Conservation (phyloP, 2,797 vertebrate genomes). For the Hippoglossus hippoglossus region DNA sequence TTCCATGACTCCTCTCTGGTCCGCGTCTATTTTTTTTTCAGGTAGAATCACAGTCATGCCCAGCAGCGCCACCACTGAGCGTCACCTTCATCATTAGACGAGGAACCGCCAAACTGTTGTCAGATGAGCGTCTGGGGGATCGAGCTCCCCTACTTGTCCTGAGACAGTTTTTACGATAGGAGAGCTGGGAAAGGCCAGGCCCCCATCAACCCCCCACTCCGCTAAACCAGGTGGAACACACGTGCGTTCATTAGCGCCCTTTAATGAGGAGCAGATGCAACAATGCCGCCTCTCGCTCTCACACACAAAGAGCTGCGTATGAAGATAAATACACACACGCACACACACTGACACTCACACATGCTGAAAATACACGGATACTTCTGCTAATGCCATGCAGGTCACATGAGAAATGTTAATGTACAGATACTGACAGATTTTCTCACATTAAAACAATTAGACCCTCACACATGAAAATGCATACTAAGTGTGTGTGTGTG, state of each 20-base stretch:
- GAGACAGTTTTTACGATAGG: conserved; percentile 61
- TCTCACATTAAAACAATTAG: conserved; percentile 27
- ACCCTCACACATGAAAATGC: conserved; percentile 29
- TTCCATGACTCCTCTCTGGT: conserved; percentile 5
- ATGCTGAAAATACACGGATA: conserved; percentile 30
- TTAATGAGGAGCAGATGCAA: conserved; percentile 89
- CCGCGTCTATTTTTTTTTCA: conserved; percentile 11
- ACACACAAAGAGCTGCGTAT: conserved; percentile 45
- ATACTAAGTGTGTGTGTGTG: conserved; percentile 10
- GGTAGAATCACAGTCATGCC: conserved; percentile 25
- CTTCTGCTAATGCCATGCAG: conserved; percentile 5
- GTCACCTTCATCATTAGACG: conserved; percentile 66
- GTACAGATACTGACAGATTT: conserved; percentile 11
- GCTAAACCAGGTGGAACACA: conserved; percentile 82
- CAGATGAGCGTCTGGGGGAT: conserved; percentile 70
- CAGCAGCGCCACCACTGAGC: conserved; percentile 29
- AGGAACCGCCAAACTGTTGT: conserved; percentile 64
- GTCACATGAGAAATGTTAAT: conserved; percentile 13
- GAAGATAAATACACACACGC: conserved; percentile 12
- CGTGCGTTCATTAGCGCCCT: conserved; percentile 86
- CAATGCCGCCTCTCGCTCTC: conserved; percentile 67
- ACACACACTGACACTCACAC: conserved; percentile 6
- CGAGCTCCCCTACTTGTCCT: conserved; percentile 63
- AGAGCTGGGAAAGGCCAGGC: conserved; percentile 67
- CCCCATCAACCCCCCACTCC: conserved; percentile 60